phyloP scores from a whole-genome alignment of 2,888 invertebrate genomes.

The Rotaria sp. region DNA sequence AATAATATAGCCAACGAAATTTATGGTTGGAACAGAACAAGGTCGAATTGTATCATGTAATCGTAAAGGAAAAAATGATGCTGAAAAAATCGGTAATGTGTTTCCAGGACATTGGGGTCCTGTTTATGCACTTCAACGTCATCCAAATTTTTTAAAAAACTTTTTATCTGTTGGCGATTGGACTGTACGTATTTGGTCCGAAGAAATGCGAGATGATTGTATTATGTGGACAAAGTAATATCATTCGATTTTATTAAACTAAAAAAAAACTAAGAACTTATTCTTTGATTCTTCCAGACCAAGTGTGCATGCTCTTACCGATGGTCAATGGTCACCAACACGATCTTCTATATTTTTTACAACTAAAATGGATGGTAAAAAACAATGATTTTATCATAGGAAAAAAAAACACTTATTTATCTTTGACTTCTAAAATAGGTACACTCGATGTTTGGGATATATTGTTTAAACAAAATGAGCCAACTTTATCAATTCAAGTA shows the following conservation, averaged over 20 bases:
- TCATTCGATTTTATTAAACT: no score
- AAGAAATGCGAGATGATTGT: slow-evolving; percentile 83
- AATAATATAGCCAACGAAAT: slow-evolving; percentile 65
- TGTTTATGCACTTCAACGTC: slow-evolving; percentile 77
- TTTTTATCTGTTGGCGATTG: slow-evolving; percentile 89
- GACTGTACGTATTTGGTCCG: slow-evolving; percentile 87
- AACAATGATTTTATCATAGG: background rate
- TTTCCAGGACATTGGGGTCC: slow-evolving; percentile 67
- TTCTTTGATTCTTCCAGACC: slow-evolving; percentile 21
- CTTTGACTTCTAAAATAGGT: background rate
- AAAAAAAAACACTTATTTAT: background rate
- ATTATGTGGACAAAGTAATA: slow-evolving; percentile 58
- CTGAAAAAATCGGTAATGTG: slow-evolving; percentile 67
- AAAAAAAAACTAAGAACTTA: no score
- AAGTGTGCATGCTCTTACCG: slow-evolving; percentile 59
- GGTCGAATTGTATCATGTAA: slow-evolving; percentile 64
- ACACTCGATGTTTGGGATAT: slow-evolving; percentile 83
- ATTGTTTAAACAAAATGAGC: slow-evolving; percentile 72
- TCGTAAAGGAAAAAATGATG: slow-evolving; percentile 69
- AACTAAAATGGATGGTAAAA: slow-evolving; percentile 70
- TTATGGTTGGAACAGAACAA: slow-evolving; percentile 70
- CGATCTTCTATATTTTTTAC: slow-evolving; percentile 78
- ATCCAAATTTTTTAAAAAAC: slow-evolving; percentile 86
- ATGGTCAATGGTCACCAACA: slow-evolving; percentile 74
- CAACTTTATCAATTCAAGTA: slow-evolving; percentile 68